These are phyloP conservation scores for Leucoraja erinaceus DNA, from an alignment of 2,113 vertebrate genomes.

Conservation along the genomic window DNA sequence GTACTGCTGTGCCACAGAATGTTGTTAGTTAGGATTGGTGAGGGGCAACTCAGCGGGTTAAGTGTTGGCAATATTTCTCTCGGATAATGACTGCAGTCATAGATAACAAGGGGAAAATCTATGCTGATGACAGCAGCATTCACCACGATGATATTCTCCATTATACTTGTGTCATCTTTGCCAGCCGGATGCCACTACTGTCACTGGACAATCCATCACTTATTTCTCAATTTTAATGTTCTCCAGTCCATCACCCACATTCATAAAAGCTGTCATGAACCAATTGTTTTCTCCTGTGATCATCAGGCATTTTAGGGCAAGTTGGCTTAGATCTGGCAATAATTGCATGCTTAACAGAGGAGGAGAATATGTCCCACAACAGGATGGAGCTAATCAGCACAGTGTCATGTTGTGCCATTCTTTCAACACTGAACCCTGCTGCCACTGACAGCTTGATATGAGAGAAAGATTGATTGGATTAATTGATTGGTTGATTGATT, in stretches of 20 bases:
- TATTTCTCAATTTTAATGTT: not conserved
- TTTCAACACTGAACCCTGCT: not conserved
- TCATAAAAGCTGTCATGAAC: not conserved
- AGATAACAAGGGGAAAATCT: not conserved
- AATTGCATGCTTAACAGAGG: not conserved
- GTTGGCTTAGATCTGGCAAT: not conserved
- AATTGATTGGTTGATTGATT: too few species aligned
- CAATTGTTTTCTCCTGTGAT: not conserved
- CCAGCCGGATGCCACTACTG: not conserved
- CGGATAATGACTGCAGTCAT: not conserved
- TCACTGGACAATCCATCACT: not conserved
- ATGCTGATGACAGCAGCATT: not conserved
- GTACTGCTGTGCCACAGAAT: not conserved
- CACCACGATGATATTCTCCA: not conserved
- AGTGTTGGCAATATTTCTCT: not conserved
- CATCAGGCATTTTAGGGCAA: not conserved
- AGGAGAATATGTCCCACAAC: not conserved
- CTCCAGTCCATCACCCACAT: too few species aligned
- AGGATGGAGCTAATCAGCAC: not conserved
- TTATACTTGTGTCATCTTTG: not conserved
- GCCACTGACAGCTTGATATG: not conserved
- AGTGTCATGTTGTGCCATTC: not conserved
- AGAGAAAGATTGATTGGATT: not conserved
- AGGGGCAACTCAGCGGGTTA: not conserved
- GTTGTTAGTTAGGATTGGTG: not conserved